Percentiles rank a stretch among this genome's conserved stretches.
phyloP scores from a whole-genome alignment of 2,113 vertebrate genomes.

The Rhinopithecus roxellana region DNA sequence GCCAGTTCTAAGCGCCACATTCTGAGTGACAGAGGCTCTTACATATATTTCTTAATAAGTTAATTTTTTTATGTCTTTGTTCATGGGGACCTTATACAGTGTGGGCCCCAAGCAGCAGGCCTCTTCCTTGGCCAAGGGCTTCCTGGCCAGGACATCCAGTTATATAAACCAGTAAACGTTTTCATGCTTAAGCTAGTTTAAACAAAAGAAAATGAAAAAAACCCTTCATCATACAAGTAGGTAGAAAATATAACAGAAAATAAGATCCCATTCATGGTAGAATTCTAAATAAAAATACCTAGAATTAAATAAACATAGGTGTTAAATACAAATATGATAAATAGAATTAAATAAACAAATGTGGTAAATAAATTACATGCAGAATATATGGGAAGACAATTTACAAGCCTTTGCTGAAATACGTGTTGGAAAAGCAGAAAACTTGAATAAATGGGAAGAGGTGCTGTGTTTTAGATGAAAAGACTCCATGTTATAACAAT shows the following conservation, averaged over 20 bases:
- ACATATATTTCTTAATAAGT: neutral
- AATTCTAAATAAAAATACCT: conserved; percentile 17
- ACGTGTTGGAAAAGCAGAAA: conserved; percentile 18
- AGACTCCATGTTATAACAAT: neutral
- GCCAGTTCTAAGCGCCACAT: neutral
- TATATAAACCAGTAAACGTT: neutral
- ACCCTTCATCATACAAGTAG: neutral
- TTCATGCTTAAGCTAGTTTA: neutral
- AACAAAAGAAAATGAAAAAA: neutral
- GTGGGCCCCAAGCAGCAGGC: neutral
- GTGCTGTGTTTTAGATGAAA: conserved; percentile 3
- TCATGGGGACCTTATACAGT: neutral
- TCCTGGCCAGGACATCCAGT: neutral
- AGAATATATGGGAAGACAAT: neutral
- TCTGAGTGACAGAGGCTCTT: neutral
- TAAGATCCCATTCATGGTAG: neutral
- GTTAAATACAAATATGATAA: neutral
- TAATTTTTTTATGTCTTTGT: neutral
- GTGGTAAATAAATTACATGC: neutral
- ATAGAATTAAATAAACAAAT: neutral
- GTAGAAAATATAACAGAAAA: neutral
- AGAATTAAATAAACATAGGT: neutral
- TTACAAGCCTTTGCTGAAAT: neutral
- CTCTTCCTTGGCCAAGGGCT: neutral
- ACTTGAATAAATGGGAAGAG: neutral